Base-by-base conservation (phyloP, 2,113 vertebrate genomes). In the Lontra canadensis region DNA sequence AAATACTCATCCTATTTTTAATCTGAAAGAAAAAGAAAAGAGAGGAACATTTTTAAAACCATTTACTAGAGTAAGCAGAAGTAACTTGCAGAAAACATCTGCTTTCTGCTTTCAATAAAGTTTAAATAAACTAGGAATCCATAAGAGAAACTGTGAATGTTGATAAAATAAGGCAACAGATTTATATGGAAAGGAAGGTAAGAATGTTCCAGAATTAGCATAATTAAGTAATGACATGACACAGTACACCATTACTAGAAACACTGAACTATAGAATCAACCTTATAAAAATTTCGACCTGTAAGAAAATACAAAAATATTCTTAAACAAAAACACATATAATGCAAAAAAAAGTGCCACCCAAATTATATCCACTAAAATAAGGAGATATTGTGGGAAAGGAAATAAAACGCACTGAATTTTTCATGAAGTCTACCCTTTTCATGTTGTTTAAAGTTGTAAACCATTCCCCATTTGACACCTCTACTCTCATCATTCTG, bases 21-120 rank as follows among this genome's bases (percentile, higher is more conserved):
- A 61, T 69, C 61, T 80, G 73, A 65, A 86, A 85, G 36, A 85
- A 26, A 47, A 26, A 47, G n/a, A 49, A 57, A 49, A 85, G 80
- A 78, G 12, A 42, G 3, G 3, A 52, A 84, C 11, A 47, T 4
- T 85, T 78, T 36, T 20, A 65, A 78, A 79, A 69, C 47, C 78
- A 31, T 69, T 85, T 79, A 85, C 47, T 79, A 47, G 69, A 65
- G n/a, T 67, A 95, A 79, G 88, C 71, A 85, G 71, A 85, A 95
- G 25, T 85, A 90, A 91, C 76, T 90, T 85, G 55, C 84, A 91
- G 88, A 85, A 82, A 95, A 34, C 47, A 69, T 79, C 71, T 91
- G 47, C 23, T 79, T 95, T 52, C 81, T 57, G 34, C 59, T 79
- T 91, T 78, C 89, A 88, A 61, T 52, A 84, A 89, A 89, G 83